Base-by-base conservation (phyloP, 1,140 invertebrate genomes). In the Dinoponera quadriceps region DNA sequence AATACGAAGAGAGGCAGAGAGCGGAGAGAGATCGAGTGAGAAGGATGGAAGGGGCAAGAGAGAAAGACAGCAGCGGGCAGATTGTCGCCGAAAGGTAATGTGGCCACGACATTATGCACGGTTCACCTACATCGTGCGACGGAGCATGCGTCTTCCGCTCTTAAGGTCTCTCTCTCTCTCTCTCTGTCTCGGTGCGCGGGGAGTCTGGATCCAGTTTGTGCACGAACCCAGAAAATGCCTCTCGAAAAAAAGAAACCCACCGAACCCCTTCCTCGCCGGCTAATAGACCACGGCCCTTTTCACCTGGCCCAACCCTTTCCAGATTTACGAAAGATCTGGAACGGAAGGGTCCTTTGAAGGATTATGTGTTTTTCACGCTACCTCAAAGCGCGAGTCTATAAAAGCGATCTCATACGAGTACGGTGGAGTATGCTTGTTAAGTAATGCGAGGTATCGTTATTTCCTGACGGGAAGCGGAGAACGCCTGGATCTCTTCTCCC, bases 221-320 rank as follows among this genome's bases (percentile, higher is more conserved):
- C 93, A 94, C 86, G 87, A 93, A 87, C 86, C 92, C 91, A 92
- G 92, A 94, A 93, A 94, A 92, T 91, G 83, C 87, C 85, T 87
- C 85, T 63, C 33, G 11, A 73, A 59, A 80, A 74, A 73, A 57
- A 78, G 71, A 88, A 44, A 44, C 48, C 14, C 48, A 22, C 7
- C 71, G 80, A 92, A 92, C 90, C 92, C 92, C 90, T 92, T 91
- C 60, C 51, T 62, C 49, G 11, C 38, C 51, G 88, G 85, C 92
- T 91, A 90, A 92, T 90, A 90, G 89, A 88, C 84, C 86, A 63
- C 49, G 65, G 27, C 16, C 75, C 62, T 80, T 83, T 78, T 86
- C 71, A 91, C 90, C 92, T 91, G 91, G 75, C 59, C 60, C 60
- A 86, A 75, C 83, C 89, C 85, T 88, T 89, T 89, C 88, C 84